Percentiles rank a stretch among this genome's conserved stretches.
phyloP scores from a whole-genome alignment of 2,797 vertebrate species.

The Rhodeus uyekii region DNA sequence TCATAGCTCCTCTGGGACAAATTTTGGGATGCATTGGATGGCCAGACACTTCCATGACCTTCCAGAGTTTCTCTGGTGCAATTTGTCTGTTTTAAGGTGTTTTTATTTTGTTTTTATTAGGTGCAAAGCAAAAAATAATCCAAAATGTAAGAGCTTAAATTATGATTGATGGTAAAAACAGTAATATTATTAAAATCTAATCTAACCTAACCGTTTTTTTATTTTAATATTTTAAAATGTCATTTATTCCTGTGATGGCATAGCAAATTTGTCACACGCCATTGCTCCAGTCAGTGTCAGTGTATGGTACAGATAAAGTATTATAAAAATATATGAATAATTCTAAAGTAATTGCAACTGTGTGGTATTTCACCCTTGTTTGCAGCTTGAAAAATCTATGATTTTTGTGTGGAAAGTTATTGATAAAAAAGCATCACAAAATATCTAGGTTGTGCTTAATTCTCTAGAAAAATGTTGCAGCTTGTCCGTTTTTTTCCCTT shows the following conservation, averaged over 20 bases:
- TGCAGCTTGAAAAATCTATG: neutral
- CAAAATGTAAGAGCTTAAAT: neutral
- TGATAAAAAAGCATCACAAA: neutral
- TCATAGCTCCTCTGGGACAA: neutral
- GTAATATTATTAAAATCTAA: neutral
- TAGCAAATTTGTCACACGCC: neutral
- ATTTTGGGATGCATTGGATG: neutral
- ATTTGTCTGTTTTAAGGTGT: neutral
- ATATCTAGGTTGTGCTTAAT: neutral
- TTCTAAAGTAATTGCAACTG: neutral
- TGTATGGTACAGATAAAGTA: neutral
- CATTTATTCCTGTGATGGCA: neutral
- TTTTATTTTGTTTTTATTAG: slow-evolving; percentile 8
- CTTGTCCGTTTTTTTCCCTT: neutral
- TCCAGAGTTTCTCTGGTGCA: neutral
- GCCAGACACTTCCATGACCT: neutral
- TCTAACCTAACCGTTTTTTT: neutral
- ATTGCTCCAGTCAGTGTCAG: neutral
- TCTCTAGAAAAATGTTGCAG: slow-evolving; percentile 3
- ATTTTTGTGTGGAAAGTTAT: neutral
- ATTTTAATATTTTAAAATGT: neutral
- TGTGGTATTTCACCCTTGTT: neutral
- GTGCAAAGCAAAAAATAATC: neutral
- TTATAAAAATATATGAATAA: neutral
- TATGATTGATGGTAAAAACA: neutral